Conservation (phyloP, 2,113 vertebrate genomes). For the Labeo rohita region DNA sequence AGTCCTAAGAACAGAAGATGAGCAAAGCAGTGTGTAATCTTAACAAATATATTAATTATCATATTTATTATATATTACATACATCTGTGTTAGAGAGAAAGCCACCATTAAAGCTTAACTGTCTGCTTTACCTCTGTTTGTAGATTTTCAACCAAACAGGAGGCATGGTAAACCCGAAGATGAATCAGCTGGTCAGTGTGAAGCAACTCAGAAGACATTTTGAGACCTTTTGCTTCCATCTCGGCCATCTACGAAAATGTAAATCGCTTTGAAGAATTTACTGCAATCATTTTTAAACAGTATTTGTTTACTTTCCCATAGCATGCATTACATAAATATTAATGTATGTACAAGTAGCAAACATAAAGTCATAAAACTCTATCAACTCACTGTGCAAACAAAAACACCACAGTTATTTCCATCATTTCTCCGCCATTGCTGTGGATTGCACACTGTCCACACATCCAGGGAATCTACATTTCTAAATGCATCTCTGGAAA, state of each 20-base stretch:
- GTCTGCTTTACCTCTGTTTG: neutral
- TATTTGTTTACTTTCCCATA: neutral
- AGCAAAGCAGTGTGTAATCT: neutral
- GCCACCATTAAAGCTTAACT: neutral
- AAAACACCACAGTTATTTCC: slow-evolving; percentile 11
- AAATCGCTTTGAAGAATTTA: neutral
- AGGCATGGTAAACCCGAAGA: neutral
- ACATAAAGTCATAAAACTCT: neutral
- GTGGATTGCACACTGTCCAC: slow-evolving; percentile 9
- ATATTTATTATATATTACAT: neutral
- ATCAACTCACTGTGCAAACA: neutral
- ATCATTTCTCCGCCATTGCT: neutral
- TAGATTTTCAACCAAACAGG: neutral
- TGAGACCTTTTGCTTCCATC: neutral
- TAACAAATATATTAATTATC: neutral
- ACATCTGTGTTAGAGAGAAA: neutral
- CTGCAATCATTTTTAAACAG: neutral
- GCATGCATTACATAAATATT: neutral
- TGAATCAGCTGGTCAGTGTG: neutral
- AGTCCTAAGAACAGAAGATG: neutral
- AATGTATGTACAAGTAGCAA: neutral
- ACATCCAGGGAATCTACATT: neutral
- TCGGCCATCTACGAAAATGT: neutral
- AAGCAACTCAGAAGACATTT: neutral
- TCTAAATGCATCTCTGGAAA: neutral